Evolutionary conservation across 1,140 invertebrate genomes (phyloP).

Genomic region (Pygmarrhopalites habei): DNA sequence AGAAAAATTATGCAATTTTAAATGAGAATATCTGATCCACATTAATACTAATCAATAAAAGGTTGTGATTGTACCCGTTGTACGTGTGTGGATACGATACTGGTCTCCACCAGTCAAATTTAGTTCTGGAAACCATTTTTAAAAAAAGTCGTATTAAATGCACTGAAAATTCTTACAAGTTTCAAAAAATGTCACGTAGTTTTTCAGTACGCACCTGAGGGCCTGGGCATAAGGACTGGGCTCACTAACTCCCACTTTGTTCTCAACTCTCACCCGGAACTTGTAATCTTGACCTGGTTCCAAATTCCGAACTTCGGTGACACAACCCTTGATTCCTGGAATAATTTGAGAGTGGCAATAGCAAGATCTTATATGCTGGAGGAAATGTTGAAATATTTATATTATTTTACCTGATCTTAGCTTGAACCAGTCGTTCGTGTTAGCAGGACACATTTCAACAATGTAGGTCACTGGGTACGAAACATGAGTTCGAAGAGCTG

Average conservation of each 20-base stretch:
- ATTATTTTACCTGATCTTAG: conserved; percentile 55
- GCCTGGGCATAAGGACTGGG: conserved; percentile 80
- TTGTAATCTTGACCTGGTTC: conserved; percentile 83
- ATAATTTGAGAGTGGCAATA: not conserved
- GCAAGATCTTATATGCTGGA: too few relatives aligned
- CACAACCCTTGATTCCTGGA: conserved; percentile 65
- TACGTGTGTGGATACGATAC: conserved; percentile 72
- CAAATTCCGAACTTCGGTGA: conserved; percentile 66
- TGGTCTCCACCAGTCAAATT: conserved; percentile 68
- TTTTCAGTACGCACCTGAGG: conserved; percentile 6
- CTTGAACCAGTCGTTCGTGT: conserved; percentile 64
- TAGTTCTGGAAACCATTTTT: conserved; percentile 55
- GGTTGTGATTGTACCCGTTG: too few relatives aligned
- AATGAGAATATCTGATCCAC: too few relatives aligned
- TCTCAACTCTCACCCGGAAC: conserved; percentile 88
- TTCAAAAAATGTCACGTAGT: too few relatives aligned
- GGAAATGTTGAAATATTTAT: too few relatives aligned
- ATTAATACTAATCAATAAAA: too few relatives aligned
- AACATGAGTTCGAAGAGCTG: conserved; percentile 54
- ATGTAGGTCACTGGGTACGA: conserved; percentile 78
- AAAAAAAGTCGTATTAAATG: too few relatives aligned
- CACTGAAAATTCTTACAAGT: too few relatives aligned
- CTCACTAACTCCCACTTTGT: conserved; percentile 93
- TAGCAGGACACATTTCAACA: conserved; percentile 81
- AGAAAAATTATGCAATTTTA: too few relatives aligned